phyloP scores from a whole-genome alignment of 2,113 vertebrate species.

The Stomatorhinus ivindoensis region DNA sequence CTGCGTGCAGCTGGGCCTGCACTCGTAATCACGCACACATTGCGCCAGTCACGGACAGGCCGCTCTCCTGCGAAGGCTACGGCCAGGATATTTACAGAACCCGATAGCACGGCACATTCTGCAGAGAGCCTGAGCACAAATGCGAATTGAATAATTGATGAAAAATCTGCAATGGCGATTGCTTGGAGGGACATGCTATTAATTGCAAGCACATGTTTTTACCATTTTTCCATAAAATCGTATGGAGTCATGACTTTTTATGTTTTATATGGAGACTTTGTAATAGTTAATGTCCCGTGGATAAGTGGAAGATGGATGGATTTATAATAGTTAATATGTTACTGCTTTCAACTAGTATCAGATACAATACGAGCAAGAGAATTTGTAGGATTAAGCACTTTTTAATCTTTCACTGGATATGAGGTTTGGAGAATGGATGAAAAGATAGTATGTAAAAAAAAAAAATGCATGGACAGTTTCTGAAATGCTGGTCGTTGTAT shows the following conservation, averaged over 20 bases:
- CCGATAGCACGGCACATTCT: not conserved
- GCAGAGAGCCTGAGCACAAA: not conserved
- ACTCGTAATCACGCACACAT: slow-evolving; percentile 11
- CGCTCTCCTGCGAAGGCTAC: not conserved
- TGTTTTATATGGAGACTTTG: not conserved
- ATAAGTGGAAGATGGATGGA: not conserved
- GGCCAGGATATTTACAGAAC: not conserved
- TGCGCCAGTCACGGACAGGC: not conserved
- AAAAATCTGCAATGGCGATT: not conserved
- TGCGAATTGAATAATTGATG: not conserved
- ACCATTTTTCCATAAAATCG: not conserved
- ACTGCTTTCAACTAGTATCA: not conserved
- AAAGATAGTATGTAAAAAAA: not conserved
- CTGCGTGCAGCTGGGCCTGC: slow-evolving; percentile 11
- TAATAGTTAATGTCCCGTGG: not conserved
- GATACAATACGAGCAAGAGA: not conserved
- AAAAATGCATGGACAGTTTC: not conserved
- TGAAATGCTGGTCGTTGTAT: not conserved
- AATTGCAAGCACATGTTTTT: not conserved
- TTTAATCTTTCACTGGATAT: not conserved
- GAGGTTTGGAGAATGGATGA: not conserved
- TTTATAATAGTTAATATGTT: not conserved
- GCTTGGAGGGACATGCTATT: not conserved
- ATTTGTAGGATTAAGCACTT: slow-evolving; percentile 4
- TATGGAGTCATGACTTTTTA: not conserved